Percentiles rank a stretch among this genome's conserved stretches.
These are phyloP conservation scores for Machimus atricapillus DNA, from an alignment of 2,888 invertebrate species.

Conservation along the genomic window DNA sequence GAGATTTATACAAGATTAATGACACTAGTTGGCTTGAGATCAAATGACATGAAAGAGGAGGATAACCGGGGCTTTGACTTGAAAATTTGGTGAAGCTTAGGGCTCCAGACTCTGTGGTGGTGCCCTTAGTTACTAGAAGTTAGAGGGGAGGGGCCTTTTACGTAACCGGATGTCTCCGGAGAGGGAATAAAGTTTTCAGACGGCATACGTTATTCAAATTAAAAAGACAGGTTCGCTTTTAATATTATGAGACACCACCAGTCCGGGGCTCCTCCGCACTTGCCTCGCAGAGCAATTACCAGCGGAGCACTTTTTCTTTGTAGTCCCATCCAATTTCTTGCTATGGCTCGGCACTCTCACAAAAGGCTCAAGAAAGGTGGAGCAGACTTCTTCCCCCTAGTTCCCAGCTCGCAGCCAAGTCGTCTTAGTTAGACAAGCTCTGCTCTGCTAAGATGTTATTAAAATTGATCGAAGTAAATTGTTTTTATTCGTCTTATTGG, in stretches of 20 bases:
- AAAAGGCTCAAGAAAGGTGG: neutral
- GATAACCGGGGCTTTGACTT: neutral
- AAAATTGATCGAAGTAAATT: conserved; percentile 36
- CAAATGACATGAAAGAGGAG: neutral
- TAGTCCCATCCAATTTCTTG: neutral
- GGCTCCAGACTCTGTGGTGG: neutral
- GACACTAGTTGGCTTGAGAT: neutral
- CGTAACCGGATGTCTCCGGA: neutral
- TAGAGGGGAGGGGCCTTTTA: neutral
- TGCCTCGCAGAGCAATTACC: neutral
- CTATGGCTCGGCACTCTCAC: neutral
- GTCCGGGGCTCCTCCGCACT: neutral
- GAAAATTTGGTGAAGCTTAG: neutral
- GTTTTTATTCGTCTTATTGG: conserved; percentile 32
- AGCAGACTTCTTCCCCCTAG: neutral
- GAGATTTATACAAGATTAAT: neutral
- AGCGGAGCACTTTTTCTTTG: neutral
- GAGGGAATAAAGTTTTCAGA: neutral
- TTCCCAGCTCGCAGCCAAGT: neutral
- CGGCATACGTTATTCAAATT: neutral
- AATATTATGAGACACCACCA: neutral
- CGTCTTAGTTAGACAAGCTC: neutral
- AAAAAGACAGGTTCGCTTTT: neutral
- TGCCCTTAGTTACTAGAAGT: neutral
- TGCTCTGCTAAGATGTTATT: neutral